Evolutionary conservation across 2,113 vertebrate species (phyloP).

Genomic region (Pipra filicauda): DNA sequence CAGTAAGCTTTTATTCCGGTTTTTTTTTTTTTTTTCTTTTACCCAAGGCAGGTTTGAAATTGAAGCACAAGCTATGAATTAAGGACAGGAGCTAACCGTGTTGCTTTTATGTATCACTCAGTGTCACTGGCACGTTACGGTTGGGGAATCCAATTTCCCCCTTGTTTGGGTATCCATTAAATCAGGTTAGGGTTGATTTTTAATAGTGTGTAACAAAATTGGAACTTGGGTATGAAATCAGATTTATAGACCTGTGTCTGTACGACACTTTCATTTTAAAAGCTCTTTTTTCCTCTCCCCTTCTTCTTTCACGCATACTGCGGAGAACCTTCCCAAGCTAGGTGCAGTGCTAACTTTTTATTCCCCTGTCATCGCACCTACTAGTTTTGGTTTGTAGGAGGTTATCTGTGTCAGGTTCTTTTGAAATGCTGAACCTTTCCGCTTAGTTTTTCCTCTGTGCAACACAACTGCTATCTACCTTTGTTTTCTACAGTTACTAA

Average conservation of each 20-base stretch:
- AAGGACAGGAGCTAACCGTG: conserved; percentile 15
- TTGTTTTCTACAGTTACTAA: conserved; percentile 4
- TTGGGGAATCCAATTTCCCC: conserved; percentile 63
- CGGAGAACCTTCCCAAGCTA: background rate
- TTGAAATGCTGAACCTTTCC: background rate
- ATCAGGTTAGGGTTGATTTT: conserved; percentile 61
- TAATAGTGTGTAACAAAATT: conserved; percentile 59
- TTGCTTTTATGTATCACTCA: conserved; percentile 36
- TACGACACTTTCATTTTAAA: conserved; percentile 2
- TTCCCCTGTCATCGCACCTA: background rate
- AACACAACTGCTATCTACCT: background rate
- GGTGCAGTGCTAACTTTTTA: conserved; percentile 2
- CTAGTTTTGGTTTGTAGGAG: background rate
- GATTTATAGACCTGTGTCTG: conserved; percentile 37
- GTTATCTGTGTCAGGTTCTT: background rate
- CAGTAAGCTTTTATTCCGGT: background rate
- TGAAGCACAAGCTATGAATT: conserved; percentile 36
- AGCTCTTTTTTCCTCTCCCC: background rate
- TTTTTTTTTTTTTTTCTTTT: background rate
- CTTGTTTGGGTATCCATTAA: conserved; percentile 67
- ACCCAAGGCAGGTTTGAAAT: conserved; percentile 42
- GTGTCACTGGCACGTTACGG: background rate
- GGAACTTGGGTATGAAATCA: conserved; percentile 58
- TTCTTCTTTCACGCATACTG: background rate
- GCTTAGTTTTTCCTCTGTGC: background rate